A percentile compares a stretch with the other conserved stretches of the same genome.
Conservation (phyloP, 23 tunicate species). For the Diplosoma virens region DNA sequence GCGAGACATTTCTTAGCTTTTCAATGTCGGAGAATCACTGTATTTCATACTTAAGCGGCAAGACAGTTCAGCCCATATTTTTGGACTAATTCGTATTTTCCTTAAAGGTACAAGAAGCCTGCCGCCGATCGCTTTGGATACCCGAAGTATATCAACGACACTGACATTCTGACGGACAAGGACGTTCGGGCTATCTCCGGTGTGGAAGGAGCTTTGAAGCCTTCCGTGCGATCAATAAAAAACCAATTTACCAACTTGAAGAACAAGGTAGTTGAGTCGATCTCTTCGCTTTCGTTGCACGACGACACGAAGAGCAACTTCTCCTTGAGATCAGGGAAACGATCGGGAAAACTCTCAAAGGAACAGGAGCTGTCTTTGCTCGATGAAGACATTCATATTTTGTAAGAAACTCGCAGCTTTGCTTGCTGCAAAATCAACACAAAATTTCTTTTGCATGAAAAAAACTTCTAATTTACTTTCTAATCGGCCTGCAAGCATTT, state of each 20-base stretch:
- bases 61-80: too few relatives aligned
- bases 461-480: too few relatives aligned
- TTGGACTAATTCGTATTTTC: too few relatives aligned
- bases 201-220: conserved; percentile 62
- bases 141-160: conserved; percentile 57
- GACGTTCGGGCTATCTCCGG: conserved; percentile 64
- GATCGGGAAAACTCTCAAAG: background rate
- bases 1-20: too few relatives aligned
- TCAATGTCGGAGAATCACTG: too few relatives aligned
- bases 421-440: too few relatives aligned
- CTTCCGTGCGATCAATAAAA: conserved; percentile 25
- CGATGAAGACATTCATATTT: too few relatives aligned
- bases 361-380: conserved; percentile 20
- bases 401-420: too few relatives aligned
- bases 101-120: conserved; percentile 70
- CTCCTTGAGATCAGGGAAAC: background rate
- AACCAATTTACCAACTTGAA: conserved; percentile 26
- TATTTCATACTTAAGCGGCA: too few relatives aligned
- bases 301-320: conserved; percentile 16
- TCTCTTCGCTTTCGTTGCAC: conserved; percentile 64
- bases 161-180: conserved; percentile 44
- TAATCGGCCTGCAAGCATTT: too few relatives aligned
- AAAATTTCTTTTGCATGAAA: too few relatives aligned
- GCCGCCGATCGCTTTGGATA: conserved; percentile 42
- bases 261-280: conserved; percentile 65